Conservation (phyloP, 2,888 invertebrate genomes). For the Vandiemenella viatica region DNA sequence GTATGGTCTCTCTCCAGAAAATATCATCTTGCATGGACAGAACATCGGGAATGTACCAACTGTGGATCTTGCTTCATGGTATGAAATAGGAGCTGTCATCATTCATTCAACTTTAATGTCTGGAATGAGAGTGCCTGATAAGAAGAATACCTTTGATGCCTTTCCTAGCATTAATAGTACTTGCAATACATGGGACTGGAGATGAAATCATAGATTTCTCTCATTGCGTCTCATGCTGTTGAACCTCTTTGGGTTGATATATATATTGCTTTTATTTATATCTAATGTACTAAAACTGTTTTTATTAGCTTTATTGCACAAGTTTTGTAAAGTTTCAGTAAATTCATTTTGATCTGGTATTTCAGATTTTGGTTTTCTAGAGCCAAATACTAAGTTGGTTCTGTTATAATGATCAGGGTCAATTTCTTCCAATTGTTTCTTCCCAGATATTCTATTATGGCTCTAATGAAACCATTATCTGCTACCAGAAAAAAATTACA, state of each 20-base stretch:
- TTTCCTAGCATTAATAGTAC: constrained; percentile 95
- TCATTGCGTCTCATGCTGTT: constrained; percentile 89
- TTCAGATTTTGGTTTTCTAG: too few relatives aligned
- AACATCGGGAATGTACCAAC: constrained; percentile 98
- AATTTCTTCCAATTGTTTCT: too few relatives aligned
- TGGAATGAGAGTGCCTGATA: constrained; percentile 93
- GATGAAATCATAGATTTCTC: constrained; percentile 99
- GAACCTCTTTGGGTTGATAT: constrained; percentile 95
- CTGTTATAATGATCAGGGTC: too few relatives aligned
- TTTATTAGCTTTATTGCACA: too few relatives aligned
- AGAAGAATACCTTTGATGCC: constrained; percentile 93
- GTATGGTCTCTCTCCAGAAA: constrained; percentile 82
- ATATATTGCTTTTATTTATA: too few relatives aligned
- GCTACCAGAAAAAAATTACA: too few relatives aligned
- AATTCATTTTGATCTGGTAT: too few relatives aligned
- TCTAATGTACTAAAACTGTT: too few relatives aligned
- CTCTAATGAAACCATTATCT: too few relatives aligned
- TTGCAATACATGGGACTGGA: constrained; percentile 97
- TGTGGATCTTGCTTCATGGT: constrained; percentile 84
- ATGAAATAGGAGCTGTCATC: constrained; percentile 89
- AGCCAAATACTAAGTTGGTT: too few relatives aligned
- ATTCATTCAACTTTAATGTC: constrained; percentile 97
- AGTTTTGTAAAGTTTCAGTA: too few relatives aligned
- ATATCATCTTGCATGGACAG: constrained; percentile 95
- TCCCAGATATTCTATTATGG: too few relatives aligned